Conservation (phyloP, 2,797 vertebrate genomes). For the Ctenochaetus hawaiiensis region DNA sequence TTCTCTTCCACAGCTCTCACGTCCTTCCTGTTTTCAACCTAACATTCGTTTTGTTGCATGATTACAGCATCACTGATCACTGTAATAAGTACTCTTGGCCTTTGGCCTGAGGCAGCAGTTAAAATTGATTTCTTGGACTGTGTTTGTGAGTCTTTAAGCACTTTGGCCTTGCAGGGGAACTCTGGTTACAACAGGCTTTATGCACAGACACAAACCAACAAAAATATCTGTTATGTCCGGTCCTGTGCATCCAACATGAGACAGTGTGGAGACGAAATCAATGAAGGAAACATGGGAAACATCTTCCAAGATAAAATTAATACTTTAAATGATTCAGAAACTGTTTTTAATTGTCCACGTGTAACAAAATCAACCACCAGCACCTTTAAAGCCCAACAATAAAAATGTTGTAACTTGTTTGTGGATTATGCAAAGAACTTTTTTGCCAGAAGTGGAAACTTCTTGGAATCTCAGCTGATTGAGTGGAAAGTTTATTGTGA, state of each 20-base stretch:
- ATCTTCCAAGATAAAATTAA: not conserved
- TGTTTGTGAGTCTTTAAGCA: slow-evolving; percentile 21
- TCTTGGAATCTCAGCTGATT: not conserved
- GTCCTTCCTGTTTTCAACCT: slow-evolving; percentile 12
- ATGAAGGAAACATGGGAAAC: not conserved
- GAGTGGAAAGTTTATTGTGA: not conserved
- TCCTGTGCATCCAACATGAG: not conserved
- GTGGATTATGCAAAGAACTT: not conserved
- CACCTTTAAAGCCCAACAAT: not conserved
- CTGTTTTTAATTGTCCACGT: not conserved
- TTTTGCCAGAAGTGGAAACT: not conserved
- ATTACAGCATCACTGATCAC: slow-evolving; percentile 38
- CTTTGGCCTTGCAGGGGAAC: slow-evolving; percentile 9
- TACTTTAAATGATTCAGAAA: not conserved
- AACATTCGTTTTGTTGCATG: slow-evolving; percentile 28
- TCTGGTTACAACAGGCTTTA: slow-evolving; percentile 19
- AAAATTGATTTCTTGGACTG: slow-evolving; percentile 29
- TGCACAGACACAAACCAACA: not conserved
- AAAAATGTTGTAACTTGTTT: not conserved
- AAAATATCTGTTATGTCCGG: not conserved
- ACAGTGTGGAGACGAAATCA: not conserved
- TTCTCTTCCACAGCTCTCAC: slow-evolving; percentile 23
- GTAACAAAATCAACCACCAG: not conserved
- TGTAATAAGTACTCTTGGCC: slow-evolving; percentile 19
- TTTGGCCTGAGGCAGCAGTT: slow-evolving; percentile 15